phyloP scores from a whole-genome alignment of 2,888 invertebrate genomes.

The Glyphotaelius pellucidus region DNA sequence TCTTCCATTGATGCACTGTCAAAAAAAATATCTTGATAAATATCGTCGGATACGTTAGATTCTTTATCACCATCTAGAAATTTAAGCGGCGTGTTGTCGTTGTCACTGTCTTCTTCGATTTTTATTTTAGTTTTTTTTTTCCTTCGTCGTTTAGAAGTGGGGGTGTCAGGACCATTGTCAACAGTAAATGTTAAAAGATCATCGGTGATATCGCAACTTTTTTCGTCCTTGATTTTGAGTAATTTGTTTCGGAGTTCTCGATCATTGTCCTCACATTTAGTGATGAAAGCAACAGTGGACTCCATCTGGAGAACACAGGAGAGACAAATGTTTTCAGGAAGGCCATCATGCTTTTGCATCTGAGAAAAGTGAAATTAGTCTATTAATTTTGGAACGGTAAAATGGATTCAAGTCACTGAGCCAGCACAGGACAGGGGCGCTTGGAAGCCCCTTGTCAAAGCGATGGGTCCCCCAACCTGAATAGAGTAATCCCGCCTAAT shows the following conservation, averaged over 20 bases:
- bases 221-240: not conserved
- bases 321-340: slow-evolving; percentile 14
- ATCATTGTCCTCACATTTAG: slow-evolving; percentile 27
- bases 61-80: slow-evolving; percentile 6
- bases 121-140: not conserved
- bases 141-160: not conserved
- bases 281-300: not conserved
- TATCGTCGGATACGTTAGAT: not conserved
- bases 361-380: not conserved
- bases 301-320: slow-evolving; percentile 24
- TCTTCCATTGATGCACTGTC: not conserved
- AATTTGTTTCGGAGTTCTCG: not conserved
- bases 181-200: not conserved
- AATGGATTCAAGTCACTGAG: too few relatives aligned
- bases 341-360: slow-evolving; percentile 21
- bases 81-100: not conserved
- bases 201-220: not conserved
- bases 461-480: too few relatives aligned
- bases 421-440: not conserved
- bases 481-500: not conserved
- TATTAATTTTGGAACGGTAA: not conserved
- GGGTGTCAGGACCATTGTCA: not conserved
- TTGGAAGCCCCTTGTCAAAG: not conserved
- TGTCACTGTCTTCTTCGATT: not conserved
- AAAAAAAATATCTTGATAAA: not conserved